These are phyloP conservation scores for Corticium candelabrum DNA, from an alignment of 37 sponge, comb jelly and placozoan species.

Conservation along the genomic window DNA sequence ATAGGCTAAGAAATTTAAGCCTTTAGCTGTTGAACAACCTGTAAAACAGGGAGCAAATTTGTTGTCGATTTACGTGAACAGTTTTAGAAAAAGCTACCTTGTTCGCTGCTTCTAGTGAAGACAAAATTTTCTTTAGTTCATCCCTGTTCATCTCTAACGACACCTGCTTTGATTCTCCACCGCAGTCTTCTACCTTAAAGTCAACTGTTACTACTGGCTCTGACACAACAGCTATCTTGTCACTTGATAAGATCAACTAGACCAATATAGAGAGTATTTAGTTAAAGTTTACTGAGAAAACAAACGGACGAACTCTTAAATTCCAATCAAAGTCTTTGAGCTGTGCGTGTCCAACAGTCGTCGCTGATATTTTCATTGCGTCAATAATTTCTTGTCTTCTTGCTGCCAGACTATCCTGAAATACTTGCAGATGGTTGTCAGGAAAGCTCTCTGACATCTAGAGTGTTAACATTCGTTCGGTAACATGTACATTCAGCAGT, in stretches of 20 bases:
- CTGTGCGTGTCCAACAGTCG: constrained; percentile 20
- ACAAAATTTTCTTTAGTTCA: constrained; percentile 33
- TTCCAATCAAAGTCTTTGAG: constrained; percentile 61
- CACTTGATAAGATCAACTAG: constrained; percentile 64
- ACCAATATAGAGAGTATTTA: too few relatives aligned
- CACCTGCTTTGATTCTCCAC: constrained; percentile 18
- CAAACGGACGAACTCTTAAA: too few relatives aligned
- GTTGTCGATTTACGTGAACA: background rate
- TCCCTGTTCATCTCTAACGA: constrained; percentile 42
- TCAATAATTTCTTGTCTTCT: constrained; percentile 40
- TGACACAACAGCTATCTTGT: constrained; percentile 46
- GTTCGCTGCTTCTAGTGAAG: constrained; percentile 59
- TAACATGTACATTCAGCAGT: background rate
- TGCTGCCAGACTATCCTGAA: constrained; percentile 33
- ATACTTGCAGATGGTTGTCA: constrained; percentile 10
- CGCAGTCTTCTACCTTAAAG: constrained; percentile 23
- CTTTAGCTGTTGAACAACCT: background rate
- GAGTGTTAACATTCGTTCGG: background rate
- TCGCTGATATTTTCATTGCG: constrained; percentile 27
- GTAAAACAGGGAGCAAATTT: background rate
- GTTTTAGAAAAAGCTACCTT: constrained; percentile 26
- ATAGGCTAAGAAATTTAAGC: too few relatives aligned
- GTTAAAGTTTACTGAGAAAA: too few relatives aligned
- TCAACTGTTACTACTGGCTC: constrained; percentile 47
- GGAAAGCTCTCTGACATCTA: constrained; percentile 22